Conservation (phyloP, 2,888 invertebrate genomes). For the Teleiodes luculella region DNA sequence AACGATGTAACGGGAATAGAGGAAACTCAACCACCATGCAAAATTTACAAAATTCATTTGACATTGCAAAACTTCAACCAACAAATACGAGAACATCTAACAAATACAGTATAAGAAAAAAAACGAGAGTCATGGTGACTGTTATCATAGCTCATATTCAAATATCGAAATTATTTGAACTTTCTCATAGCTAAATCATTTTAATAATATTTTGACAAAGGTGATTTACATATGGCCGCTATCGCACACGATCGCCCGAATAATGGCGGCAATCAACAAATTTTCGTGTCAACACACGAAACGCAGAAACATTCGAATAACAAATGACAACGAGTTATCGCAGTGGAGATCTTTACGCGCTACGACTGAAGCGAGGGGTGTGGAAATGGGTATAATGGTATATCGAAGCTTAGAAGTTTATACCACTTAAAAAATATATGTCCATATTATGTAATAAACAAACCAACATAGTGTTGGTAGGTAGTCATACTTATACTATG, state of each 20-base stretch:
- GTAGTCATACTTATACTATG: too few relatives aligned
- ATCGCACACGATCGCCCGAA: conserved; percentile 54
- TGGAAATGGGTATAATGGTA: not conserved
- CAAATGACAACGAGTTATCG: conserved; percentile 64
- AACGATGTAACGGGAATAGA: too few relatives aligned
- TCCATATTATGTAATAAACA: too few relatives aligned
- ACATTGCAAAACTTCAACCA: too few relatives aligned
- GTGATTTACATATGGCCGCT: conserved; percentile 23
- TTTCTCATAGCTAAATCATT: not conserved
- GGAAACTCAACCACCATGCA: too few relatives aligned
- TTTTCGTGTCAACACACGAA: conserved; percentile 63
- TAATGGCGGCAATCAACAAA: conserved; percentile 63
- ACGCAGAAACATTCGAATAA: conserved; percentile 49
- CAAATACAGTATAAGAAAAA: too few relatives aligned
- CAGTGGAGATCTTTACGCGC: conserved; percentile 51
- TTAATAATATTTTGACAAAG: conserved; percentile 8
- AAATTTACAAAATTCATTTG: too few relatives aligned
- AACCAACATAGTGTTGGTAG: too few relatives aligned
- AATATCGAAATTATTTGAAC: not conserved
- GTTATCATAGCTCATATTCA: not conserved
- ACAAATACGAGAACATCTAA: too few relatives aligned
- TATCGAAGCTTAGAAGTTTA: not conserved
- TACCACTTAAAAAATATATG: too few relatives aligned
- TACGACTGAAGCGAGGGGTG: conserved; percentile 28
- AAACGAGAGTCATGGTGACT: too few relatives aligned